Base-by-base conservation (phyloP, 1,140 invertebrate species). In the Eumeta japonica region DNA sequence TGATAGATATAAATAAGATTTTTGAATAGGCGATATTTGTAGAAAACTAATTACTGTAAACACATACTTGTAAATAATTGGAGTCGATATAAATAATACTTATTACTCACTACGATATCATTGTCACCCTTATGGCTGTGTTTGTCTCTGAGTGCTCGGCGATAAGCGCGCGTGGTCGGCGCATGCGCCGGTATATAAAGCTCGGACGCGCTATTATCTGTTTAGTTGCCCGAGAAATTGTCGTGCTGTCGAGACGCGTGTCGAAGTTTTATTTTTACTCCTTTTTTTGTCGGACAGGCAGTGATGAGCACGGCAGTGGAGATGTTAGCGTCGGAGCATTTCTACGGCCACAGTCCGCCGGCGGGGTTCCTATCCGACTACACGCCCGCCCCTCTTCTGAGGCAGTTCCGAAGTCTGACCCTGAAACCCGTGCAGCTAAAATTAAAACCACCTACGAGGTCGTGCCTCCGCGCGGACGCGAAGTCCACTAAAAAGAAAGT, bases 401-500 rank as follows among this genome's bases (percentile, higher is more conserved):
- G 33, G 19, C 35, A 10, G 27, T 31, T n/a, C 40, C n/a, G n/a
- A n/a, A n/a, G 39, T 61, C 30, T 42, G 59, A 43, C 20, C 28
- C 50, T 75, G 11, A 62, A 67, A 50, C 61, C 68, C 12, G 48
- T 67, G 16, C 64, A 72, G 11, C 42, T 71, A 10, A 62, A 61
- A 10, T 28, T 34, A 16, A 46, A 50, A 15, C 14, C 62, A 3
- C 55, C 72, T 4, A 46, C 70, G 34, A 46, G 71, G 35, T 70
- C 68, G 2, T 68, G 62, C 32, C 59, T 75, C 43, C 50, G 50
- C 15, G 34, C 62, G 35, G 42, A 55, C 11, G 53, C 54, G 16
- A 57, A 71, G 18, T 63, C 57, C 16, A 62, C 62, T 36, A 92
- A 91, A 58, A 96, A 96, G 67, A 83, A 81, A 43, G 94, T 97